phyloP scores from a whole-genome alignment of 2,888 invertebrate genomes.

The Eledona agricola region DNA sequence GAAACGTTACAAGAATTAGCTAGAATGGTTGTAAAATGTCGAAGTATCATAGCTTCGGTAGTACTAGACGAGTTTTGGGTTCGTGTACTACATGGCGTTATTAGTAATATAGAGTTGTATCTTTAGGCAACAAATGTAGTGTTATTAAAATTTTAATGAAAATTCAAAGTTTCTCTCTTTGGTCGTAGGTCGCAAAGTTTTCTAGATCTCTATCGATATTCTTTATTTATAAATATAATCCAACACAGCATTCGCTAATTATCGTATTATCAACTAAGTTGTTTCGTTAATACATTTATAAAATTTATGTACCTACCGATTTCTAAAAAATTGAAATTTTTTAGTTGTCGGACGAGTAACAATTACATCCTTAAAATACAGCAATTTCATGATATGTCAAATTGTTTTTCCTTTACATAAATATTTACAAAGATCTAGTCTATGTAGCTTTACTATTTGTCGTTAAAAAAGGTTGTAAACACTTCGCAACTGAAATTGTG shows the following conservation, averaged over 20 bases:
- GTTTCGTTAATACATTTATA: constrained; percentile 38
- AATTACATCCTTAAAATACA: constrained; percentile 45
- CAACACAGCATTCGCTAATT: constrained; percentile 40
- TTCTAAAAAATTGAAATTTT: constrained; percentile 14
- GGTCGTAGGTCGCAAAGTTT: constrained; percentile 37
- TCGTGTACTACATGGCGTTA: constrained; percentile 12
- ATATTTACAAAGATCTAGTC: constrained; percentile 34
- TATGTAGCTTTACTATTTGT: constrained; percentile 24
- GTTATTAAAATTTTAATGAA: constrained; percentile 18
- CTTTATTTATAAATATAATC: constrained; percentile 41
- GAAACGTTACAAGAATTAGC: constrained; percentile 21
- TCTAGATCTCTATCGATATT: constrained; percentile 26
- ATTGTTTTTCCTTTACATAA: constrained; percentile 53
- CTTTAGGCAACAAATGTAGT: constrained; percentile 35
- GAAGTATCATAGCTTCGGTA: constrained; percentile 24
- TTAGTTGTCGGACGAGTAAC: constrained; percentile 30
- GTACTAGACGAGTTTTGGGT: constrained; percentile 21
- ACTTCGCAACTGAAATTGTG: constrained; percentile 3
- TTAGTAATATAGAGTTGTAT: constrained; percentile 26
- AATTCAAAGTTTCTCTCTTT: constrained; percentile 26
- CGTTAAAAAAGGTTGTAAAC: constrained; percentile 10
- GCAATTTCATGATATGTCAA: constrained; percentile 58
- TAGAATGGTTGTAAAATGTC: constrained; percentile 30
- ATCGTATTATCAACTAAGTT: constrained; percentile 30
- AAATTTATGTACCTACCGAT: constrained; percentile 11